Base-by-base conservation (phyloP, 1,140 invertebrate species). In the Sarcophaga peregrina region DNA sequence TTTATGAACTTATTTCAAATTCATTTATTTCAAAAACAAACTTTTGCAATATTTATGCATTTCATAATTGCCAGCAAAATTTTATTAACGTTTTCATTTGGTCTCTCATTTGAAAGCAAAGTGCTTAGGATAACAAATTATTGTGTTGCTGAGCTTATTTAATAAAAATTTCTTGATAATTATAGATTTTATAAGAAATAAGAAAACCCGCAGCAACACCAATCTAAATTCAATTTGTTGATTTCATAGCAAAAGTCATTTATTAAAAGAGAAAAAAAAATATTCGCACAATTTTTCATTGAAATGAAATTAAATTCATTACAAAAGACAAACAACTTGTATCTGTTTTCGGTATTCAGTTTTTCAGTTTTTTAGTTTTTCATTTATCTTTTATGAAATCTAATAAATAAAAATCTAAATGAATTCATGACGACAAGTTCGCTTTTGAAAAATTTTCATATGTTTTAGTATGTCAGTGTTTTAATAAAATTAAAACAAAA, bases 351-450 rank as follows among this genome's bases (percentile, higher is more conserved):
- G n/a, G n/a, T n/a, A n/a, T n/a, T n/a, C n/a, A n/a, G n/a, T n/a
- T n/a, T 52, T 52, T 52, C 13, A 3, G 13, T 52, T 9, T n/a
- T 37, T 37, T 37, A n/a, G 20, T 68, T 68, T 68, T 20, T 68
- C 17, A 9, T 68, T 68, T 68, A 25, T 62, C 54, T 62, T 62
- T n/a, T 7, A 62, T 20, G 20, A 68, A 68, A 68, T 68, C 62
- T 68, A 68, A 68, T 25, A 68, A 58, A 58, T 58, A 58, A 68
- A 68, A 2, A 17, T 68, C 62, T 7, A 20, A 68, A 68, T 68
- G 62, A 68, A 68, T 68, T 68, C 62, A 68, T 68, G 17, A 68
- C 62, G 17, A 68, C 62, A 68, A 68, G 62, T 68, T 20, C 20
- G 17, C 7, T 58, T 58, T 62, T 37, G 25, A 37, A 37, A 37